Base-by-base conservation (phyloP, 2,888 invertebrate species). In the Athrips mouffetella region DNA sequence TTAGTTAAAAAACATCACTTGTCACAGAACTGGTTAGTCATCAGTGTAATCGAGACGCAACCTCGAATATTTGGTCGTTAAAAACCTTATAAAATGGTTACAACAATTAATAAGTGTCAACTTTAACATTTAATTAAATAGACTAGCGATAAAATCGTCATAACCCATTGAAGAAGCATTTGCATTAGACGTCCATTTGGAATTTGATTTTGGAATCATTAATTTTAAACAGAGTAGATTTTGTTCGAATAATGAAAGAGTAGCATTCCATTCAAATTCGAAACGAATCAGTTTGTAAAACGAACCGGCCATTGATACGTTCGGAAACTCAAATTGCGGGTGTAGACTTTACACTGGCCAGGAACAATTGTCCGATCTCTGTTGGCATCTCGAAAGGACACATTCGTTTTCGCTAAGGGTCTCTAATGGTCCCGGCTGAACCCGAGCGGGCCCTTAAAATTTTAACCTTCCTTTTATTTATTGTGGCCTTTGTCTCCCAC, bases 391-490 rank as follows among this genome's bases (percentile, higher is more conserved):
- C 65, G 56, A 53, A 56, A 69, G 62, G 69, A 65, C 67, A 70
- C 78, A 72, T 76, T 78, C 74, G 76, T 77, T 78, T 56, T 61
- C 76, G 72, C 78, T 85, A 84, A 85, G 85, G 85, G 85, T 64
- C 87, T 76, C 78, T 86, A 86, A 86, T 84, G 76, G 86, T 75
- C 68, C 61, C 72, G 67, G 60, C 69, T 65, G 70, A 67, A 67
- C 71, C 70, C 67, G 64, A 66, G 54, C 62, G 79, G 44, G 65
- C 79, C 85, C 83, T 86, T 85, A 82, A 85, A 86, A 83, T 82
- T 84, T 87, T 81, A 83, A 83, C 76, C 74, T 62, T 70, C 73
- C 73, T 77, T 78, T 86, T 85, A 85, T 86, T 86, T 87, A 86
- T 81, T 67, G 73, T 63, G 69, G 70, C 76, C 72, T 78, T 80